Evolutionary conservation across 1,140 invertebrate genomes (phyloP).

Genomic region (Lithobius niger): DNA sequence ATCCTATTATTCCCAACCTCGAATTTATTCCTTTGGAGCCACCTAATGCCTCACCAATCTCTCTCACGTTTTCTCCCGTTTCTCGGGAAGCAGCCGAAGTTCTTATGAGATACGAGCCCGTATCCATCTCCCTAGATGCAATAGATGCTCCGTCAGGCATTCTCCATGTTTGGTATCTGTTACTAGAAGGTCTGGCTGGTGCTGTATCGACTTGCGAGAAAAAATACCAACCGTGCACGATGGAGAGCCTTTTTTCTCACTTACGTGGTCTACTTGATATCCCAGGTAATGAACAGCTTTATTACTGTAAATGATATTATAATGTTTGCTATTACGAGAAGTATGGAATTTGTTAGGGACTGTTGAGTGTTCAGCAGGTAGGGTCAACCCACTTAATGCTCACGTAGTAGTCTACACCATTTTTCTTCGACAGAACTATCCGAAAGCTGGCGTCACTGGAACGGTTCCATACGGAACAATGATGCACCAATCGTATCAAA

Average conservation of each 20-base stretch:
- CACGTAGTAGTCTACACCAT: no score
- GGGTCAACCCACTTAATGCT: not conserved
- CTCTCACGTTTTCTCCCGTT: not conserved
- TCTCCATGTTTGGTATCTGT: conserved; percentile 75
- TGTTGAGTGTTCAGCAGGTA: conserved; percentile 1
- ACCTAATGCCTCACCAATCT: conserved; percentile 10
- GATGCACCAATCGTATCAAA: no score
- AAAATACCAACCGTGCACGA: conserved; percentile 67
- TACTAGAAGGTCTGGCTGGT: conserved; percentile 76
- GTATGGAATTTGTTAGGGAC: no score
- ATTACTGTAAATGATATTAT: no score
- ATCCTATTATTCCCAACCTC: conserved; percentile 65
- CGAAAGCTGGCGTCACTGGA: no score
- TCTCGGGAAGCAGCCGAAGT: not conserved
- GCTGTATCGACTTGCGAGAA: conserved; percentile 58
- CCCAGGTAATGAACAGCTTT: conserved; percentile 41
- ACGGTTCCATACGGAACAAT: no score
- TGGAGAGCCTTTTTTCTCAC: conserved; percentile 74
- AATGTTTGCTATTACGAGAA: no score
- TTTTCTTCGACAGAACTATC: no score
- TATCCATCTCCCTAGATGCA: not conserved
- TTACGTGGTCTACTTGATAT: conserved; percentile 56
- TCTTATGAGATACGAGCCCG: not conserved
- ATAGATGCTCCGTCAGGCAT: conserved; percentile 72
- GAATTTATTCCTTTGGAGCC: conserved; percentile 47